phyloP scores from a whole-genome alignment of 2,888 invertebrate genomes.

The Cephus rjabovi region DNA sequence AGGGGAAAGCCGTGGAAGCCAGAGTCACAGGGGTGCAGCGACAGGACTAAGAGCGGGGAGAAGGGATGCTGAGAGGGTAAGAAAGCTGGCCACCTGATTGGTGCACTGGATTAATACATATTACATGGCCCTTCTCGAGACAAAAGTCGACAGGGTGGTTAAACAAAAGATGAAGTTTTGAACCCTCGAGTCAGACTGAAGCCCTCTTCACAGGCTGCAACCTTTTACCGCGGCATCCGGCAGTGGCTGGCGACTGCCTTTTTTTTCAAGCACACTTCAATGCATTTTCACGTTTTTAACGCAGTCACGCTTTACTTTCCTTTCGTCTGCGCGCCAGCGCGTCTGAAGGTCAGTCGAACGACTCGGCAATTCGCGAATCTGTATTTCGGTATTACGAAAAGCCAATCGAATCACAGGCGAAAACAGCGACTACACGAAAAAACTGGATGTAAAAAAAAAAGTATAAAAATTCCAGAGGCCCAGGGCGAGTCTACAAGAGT shows the following conservation, averaged over 20 bases:
- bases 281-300: constrained; percentile 33
- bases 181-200: constrained; percentile 17
- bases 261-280: constrained; percentile 26
- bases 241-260: constrained; percentile 25
- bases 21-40: not conserved
- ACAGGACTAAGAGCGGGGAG: not conserved
- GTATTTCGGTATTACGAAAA: too few relatives aligned
- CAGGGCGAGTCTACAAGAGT: too few relatives aligned
- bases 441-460: too few relatives aligned
- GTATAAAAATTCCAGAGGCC: too few relatives aligned
- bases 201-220: constrained; percentile 32
- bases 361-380: not conserved
- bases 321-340: not conserved
- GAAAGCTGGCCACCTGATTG: not conserved
- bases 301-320: constrained; percentile 25
- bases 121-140: constrained; percentile 6
- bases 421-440: too few relatives aligned
- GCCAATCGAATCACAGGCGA: too few relatives aligned
- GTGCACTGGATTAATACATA: constrained; percentile 4
- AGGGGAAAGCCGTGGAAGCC: not conserved
- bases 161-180: constrained; percentile 5
- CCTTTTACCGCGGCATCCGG: constrained; percentile 37
- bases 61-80: not conserved
- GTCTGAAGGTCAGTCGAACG: not conserved
- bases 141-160: constrained; percentile 5